These are phyloP conservation scores for Hanleya hanleyi DNA, from an alignment of 2,888 invertebrate species.

Conservation along the genomic window DNA sequence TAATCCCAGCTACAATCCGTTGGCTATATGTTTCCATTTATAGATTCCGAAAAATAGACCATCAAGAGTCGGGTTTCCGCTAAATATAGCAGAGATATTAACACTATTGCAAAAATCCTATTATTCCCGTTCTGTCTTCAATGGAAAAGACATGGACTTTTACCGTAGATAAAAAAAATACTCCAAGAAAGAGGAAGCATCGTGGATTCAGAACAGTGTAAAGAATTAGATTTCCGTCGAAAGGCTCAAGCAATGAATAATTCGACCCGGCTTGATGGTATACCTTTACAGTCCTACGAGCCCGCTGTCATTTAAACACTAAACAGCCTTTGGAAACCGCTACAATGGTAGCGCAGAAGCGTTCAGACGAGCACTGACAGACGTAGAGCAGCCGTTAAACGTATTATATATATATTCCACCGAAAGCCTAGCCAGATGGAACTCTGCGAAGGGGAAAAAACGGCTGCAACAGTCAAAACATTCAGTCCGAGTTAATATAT, in stretches of 20 bases:
- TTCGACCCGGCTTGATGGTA: too few relatives aligned
- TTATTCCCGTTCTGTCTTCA: not conserved
- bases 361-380: conserved; percentile 9
- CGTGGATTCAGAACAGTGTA: not conserved
- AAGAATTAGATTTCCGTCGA: too few relatives aligned
- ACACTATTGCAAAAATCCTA: not conserved
- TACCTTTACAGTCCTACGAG: too few relatives aligned
- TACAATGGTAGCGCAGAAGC: conserved; percentile 1
- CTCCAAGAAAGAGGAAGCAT: not conserved
- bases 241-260: too few relatives aligned
- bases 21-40: not conserved
- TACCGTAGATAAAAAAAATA: too few relatives aligned
- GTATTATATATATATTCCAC: not conserved
- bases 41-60: conserved; percentile 12
- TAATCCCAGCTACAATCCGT: not conserved
- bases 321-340: not conserved
- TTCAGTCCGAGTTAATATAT: conserved; percentile 1
- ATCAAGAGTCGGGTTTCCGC: conserved; percentile 8
- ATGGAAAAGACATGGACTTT: not conserved
- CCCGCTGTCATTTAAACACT: not conserved
- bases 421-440: not conserved
- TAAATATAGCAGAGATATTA: conserved; percentile 7
- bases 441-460: not conserved
- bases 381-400: conserved; percentile 7
- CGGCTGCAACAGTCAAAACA: conserved; percentile 7